A percentile compares a stretch with the other conserved stretches of the same genome.
phyloP scores from a whole-genome alignment of 1,140 invertebrate genomes.

The Ectropis grisescens region DNA sequence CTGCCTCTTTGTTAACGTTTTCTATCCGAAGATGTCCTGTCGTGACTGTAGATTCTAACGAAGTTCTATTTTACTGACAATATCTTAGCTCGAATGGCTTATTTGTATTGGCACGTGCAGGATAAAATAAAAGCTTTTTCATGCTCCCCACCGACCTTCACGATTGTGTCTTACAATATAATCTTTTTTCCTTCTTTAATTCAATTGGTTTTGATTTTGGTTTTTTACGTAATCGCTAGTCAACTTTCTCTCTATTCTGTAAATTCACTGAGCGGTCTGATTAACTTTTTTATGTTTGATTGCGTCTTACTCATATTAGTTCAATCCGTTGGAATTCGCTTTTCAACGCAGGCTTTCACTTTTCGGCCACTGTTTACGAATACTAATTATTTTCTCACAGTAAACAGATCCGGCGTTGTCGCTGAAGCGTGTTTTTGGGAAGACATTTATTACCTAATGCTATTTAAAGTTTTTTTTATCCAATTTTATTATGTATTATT shows the following conservation, averaged over 20 bases:
- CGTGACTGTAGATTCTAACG: too few relatives aligned
- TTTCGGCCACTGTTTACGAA: too few relatives aligned
- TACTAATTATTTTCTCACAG: too few relatives aligned
- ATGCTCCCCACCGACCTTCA: conserved; percentile 20
- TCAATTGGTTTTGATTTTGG: conserved; percentile 16
- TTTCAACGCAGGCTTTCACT: not conserved
- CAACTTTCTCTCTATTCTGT: conserved; percentile 36
- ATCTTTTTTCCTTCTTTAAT: conserved; percentile 7
- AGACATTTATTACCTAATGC: too few relatives aligned
- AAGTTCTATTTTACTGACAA: too few relatives aligned
- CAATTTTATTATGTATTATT: too few relatives aligned
- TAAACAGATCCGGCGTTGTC: too few relatives aligned
- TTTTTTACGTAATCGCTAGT: conserved; percentile 18
- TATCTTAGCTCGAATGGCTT: too few relatives aligned
- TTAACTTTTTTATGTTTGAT: conserved; percentile 35
- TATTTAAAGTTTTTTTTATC: too few relatives aligned
- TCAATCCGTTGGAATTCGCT: conserved; percentile 1
- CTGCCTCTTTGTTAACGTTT: too few relatives aligned
- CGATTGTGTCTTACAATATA: conserved; percentile 3
- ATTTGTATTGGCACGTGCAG: conserved; percentile 4
- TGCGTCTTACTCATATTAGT: conserved; percentile 1
- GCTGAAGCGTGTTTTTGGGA: too few relatives aligned
- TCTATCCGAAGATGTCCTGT: too few relatives aligned
- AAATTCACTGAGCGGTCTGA: conserved; percentile 26
- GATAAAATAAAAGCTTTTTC: conserved; percentile 8